These are phyloP conservation scores for Diadegma fenestrale DNA, from an alignment of 2,888 invertebrate genomes.

Conservation along the genomic window DNA sequence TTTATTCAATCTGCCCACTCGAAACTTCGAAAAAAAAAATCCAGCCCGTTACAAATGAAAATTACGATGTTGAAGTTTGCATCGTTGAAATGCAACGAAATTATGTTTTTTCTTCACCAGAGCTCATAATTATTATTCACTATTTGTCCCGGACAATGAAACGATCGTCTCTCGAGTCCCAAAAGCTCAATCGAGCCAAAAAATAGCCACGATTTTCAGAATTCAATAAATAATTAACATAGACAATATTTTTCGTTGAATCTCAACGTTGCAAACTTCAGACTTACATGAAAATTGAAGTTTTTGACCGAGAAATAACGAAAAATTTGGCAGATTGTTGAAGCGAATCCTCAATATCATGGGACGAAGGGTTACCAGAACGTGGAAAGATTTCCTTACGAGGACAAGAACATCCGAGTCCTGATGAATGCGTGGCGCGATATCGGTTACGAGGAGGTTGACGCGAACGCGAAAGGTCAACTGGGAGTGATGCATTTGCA, in stretches of 20 bases:
- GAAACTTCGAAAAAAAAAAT: not conserved
- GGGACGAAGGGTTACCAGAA: constrained; percentile 88
- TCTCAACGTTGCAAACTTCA: no score
- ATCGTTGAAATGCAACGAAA: no score
- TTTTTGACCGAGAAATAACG: not conserved
- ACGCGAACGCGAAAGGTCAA: constrained; percentile 87
- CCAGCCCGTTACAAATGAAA: no score
- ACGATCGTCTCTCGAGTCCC: no score
- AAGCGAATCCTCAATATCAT: constrained; percentile 86
- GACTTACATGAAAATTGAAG: not conserved
- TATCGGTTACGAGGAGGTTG: constrained; percentile 87
- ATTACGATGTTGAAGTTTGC: no score
- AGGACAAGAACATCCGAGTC: constrained; percentile 87
- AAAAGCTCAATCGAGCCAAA: no score
- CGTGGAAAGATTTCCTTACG: constrained; percentile 88
- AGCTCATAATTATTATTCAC: no score
- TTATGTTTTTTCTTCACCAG: no score
- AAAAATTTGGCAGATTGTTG: constrained; percentile 73
- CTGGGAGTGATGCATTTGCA: constrained; percentile 88
- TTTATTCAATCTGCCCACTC: not conserved
- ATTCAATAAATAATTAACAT: no score
- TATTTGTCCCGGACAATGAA: no score
- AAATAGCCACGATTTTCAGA: no score
- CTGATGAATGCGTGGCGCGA: constrained; percentile 88
- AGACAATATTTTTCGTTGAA: no score